Evolutionary conservation across 2,888 invertebrate genomes (phyloP).

Genomic region (Erynnis tages): DNA sequence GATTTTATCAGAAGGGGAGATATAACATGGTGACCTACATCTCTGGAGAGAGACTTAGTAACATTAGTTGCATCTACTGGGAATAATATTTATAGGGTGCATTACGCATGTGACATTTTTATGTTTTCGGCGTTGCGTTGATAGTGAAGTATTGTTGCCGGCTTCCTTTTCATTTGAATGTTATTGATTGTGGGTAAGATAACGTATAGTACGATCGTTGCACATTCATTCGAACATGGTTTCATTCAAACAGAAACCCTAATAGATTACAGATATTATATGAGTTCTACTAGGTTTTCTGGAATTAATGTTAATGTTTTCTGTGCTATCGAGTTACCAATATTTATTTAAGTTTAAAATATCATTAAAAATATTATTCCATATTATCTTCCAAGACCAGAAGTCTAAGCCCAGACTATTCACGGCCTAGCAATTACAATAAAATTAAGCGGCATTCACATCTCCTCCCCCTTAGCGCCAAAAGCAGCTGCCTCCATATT

Average conservation of each 20-base stretch:
- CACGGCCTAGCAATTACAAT: constrained; percentile 42
- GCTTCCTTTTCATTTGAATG: constrained; percentile 51
- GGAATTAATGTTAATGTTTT: no score
- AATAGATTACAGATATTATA: no score
- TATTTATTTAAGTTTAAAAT: no score
- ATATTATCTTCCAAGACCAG: constrained; percentile 4
- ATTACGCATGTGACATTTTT: constrained; percentile 79
- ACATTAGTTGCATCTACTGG: constrained; percentile 68
- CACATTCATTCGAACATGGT: no score
- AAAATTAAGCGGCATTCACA: constrained; percentile 65
- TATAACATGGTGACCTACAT: constrained; percentile 76
- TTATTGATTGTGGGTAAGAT: constrained; percentile 21
- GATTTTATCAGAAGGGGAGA: constrained; percentile 39
- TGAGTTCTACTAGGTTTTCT: no score
- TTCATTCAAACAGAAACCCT: no score
- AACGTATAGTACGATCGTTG: background rate
- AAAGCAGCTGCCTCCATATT: constrained; percentile 68
- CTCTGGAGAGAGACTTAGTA: constrained; percentile 70
- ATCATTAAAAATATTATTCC: no score
- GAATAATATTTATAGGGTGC: constrained; percentile 78
- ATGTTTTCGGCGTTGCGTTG: constrained; percentile 72
- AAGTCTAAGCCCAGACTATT: constrained; percentile 28
- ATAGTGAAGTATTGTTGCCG: constrained; percentile 50
- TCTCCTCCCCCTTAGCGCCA: constrained; percentile 48
- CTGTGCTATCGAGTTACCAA: no score